Conservation (phyloP, 2,888 invertebrate species). For the Cactoblastis cactorum region DNA sequence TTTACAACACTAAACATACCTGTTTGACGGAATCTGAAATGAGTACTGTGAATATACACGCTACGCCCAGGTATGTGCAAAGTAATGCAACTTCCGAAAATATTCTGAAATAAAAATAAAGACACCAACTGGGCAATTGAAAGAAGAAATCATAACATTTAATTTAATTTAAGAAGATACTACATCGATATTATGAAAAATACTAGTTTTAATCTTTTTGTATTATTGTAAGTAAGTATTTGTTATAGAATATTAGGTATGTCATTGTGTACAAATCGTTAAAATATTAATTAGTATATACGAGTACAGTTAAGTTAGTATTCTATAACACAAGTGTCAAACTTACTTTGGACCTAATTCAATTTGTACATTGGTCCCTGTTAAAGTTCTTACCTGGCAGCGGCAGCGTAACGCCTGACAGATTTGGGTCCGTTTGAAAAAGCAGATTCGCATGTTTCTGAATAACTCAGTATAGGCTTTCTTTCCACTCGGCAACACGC, state of each 20-base stretch:
- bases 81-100: constrained; percentile 82
- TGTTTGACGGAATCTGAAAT: constrained; percentile 84
- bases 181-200: too few relatives aligned
- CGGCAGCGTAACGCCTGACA: constrained; percentile 60
- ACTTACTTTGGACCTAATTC: background rate
- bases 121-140: too few relatives aligned
- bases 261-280: too few relatives aligned
- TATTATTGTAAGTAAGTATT: too few relatives aligned
- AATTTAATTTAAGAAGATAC: too few relatives aligned
- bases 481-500: constrained; percentile 63
- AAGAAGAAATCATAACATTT: too few relatives aligned
- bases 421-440: constrained; percentile 79
- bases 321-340: too few relatives aligned
- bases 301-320: too few relatives aligned
- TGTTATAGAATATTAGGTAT: too few relatives aligned
- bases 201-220: too few relatives aligned
- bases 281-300: too few relatives aligned
- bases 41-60: constrained; percentile 88
- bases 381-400: constrained; percentile 62
- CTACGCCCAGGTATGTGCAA: constrained; percentile 84
- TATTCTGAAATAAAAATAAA: constrained; percentile 43
- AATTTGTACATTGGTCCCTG: background rate
- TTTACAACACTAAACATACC: constrained; percentile 53
- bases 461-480: constrained; percentile 77
- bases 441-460: constrained; percentile 80